Evolutionary conservation across 1,140 invertebrate species (phyloP).

Genomic region (Stegodyphus mimosarum): DNA sequence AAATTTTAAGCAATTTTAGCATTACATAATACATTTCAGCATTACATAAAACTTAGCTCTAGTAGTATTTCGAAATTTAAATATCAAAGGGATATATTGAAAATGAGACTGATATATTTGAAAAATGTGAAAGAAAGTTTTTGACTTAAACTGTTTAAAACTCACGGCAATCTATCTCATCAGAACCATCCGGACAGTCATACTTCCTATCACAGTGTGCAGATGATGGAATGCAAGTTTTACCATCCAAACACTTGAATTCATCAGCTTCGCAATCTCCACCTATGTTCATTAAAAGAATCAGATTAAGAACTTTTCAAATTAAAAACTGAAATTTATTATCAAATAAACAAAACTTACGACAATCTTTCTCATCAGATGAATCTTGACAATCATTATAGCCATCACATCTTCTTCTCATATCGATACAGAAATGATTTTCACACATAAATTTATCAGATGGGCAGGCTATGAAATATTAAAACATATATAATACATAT

Average conservation of each 20-base stretch:
- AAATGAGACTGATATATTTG: no score
- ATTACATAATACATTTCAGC: no score
- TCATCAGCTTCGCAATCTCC: conserved; percentile 66
- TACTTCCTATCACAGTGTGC: conserved; percentile 67
- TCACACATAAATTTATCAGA: conserved; percentile 66
- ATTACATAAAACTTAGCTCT: no score
- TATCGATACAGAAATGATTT: conserved; percentile 68
- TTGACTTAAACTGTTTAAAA: neutral
- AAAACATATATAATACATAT: no score
- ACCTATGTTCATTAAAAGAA: neutral
- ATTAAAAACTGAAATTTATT: no score
- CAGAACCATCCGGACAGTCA: conserved; percentile 84
- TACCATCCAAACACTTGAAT: conserved; percentile 72
- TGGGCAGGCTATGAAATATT: conserved; percentile 51
- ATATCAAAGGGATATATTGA: no score
- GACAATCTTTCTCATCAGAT: conserved; percentile 69
- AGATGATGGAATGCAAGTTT: conserved; percentile 66
- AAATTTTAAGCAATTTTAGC: no score
- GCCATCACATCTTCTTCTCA: conserved; percentile 67
- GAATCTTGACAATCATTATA: conserved; percentile 68
- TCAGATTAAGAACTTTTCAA: no score
- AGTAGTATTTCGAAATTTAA: no score
- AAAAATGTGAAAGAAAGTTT: no score
- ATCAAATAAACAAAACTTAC: conserved; percentile 62
- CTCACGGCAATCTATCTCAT: conserved; percentile 84